Percentiles rank a stretch among this genome's conserved stretches.
Evolutionary conservation across 2,888 invertebrate genomes (phyloP).

Genomic region (Cephus pulcher): DNA sequence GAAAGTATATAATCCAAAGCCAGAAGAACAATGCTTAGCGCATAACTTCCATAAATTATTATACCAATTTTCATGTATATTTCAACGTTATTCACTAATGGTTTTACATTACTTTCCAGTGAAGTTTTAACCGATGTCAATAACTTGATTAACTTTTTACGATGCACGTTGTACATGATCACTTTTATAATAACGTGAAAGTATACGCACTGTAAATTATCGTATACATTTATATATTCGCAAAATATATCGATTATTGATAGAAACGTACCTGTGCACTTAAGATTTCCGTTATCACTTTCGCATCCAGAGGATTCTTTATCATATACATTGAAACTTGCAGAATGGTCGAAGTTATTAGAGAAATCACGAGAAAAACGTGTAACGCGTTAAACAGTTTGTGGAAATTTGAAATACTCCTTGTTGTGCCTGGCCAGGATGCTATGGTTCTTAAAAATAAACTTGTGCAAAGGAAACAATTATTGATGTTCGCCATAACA

Average conservation of each 20-base stretch:
- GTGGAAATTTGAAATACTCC: too few relatives aligned
- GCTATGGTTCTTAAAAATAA: too few relatives aligned
- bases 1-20: background rate
- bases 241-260: background rate
- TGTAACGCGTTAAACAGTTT: too few relatives aligned
- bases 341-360: background rate
- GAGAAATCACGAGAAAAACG: too few relatives aligned
- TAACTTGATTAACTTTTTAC: background rate
- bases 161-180: background rate
- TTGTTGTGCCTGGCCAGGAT: too few relatives aligned
- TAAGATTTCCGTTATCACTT: background rate
- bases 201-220: conserved; percentile 1
- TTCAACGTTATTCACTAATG: background rate
- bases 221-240: background rate
- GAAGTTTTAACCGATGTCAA: background rate
- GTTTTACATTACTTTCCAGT: background rate
- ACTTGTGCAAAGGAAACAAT: too few relatives aligned
- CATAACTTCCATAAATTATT: conserved; percentile 1
- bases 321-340: background rate
- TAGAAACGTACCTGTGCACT: background rate
- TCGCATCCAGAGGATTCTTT: background rate
- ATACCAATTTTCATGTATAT: conserved; percentile 1
- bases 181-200: background rate
- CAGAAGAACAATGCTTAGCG: background rate
- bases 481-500: too few relatives aligned